Base-by-base conservation (phyloP, 2,113 vertebrate genomes). In the Pachypanchax playfairii region DNA sequence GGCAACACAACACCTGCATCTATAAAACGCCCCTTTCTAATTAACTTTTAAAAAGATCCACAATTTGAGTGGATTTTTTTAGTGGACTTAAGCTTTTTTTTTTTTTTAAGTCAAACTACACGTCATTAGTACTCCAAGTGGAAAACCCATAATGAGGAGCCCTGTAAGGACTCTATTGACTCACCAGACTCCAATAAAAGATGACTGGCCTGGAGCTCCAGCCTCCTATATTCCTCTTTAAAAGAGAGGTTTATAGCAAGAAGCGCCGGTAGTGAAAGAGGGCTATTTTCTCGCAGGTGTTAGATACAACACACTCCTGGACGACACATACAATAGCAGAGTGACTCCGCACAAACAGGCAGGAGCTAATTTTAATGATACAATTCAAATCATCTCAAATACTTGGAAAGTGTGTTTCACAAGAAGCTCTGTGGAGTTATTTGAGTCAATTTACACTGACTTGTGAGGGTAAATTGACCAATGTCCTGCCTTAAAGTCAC, bases 221-320 rank as follows among this genome's bases (percentile, higher is more conserved):
- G 14, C 18, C 70, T 50, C 18, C 61, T 52, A 24, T 65, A 65
- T 14, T 38, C 49, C 38, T 61, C 51, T 9, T 36, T 38, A 41
- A 72, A 54, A 65, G 24, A 39, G 36, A 46, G 47, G 5, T 63
- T 65, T 59, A 71, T 20, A 26, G 48, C 29, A 42, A 69, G 64
- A 50, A 13, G 15, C n/a, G 42, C 17, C 49, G 53, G 48, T 4
- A 41, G 17, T 48, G 61, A 62, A 38, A 66, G 33, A n/a, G 41
- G n/a, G 25, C 22, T 36, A 17, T 78, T 70, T 61, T 73, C 67
- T 49, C 58, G n/a, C 31, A 61, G 54, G 67, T 72, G 48, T 62
- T 66, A 9, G 28, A 39, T 39, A 33, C 29, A 59, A 68, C 22
- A 65, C 48, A 49, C 66, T 64, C 49, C 6, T 24, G 29, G 36